phyloP scores from a whole-genome alignment of 2,888 invertebrate genomes.

The Tipula vernalis region DNA sequence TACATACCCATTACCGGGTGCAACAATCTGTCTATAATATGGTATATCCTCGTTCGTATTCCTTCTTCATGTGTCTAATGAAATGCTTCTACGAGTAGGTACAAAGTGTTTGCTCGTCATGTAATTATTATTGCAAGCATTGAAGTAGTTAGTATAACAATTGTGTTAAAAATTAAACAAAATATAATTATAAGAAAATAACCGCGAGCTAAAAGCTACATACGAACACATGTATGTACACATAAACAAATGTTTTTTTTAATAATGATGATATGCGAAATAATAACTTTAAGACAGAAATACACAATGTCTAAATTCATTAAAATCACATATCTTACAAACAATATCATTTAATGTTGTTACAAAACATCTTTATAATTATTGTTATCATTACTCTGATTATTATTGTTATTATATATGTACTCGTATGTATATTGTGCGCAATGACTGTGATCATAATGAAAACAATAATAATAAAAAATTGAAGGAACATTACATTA shows the following conservation, averaged over 20 bases:
- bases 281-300: background rate
- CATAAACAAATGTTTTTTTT: background rate
- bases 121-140: background rate
- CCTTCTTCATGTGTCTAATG: background rate
- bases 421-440: background rate
- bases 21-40: background rate
- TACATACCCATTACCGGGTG: background rate
- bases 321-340: background rate
- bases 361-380: background rate
- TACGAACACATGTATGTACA: background rate
- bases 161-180: constrained; percentile 4
- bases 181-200: background rate
- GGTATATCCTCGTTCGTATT: background rate
- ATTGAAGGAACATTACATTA: background rate
- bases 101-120: background rate
- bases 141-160: background rate
- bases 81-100: background rate
- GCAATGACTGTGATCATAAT: background rate
- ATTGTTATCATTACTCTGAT: background rate
- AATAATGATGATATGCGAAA: background rate
- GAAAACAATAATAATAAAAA: background rate
- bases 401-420: background rate
- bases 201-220: background rate
- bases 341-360: background rate
- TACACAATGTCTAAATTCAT: background rate